A percentile compares a stretch with the other conserved stretches of the same genome.
Evolutionary conservation across 1,140 invertebrate genomes (phyloP).

Genomic region (Periplaneta americana): DNA sequence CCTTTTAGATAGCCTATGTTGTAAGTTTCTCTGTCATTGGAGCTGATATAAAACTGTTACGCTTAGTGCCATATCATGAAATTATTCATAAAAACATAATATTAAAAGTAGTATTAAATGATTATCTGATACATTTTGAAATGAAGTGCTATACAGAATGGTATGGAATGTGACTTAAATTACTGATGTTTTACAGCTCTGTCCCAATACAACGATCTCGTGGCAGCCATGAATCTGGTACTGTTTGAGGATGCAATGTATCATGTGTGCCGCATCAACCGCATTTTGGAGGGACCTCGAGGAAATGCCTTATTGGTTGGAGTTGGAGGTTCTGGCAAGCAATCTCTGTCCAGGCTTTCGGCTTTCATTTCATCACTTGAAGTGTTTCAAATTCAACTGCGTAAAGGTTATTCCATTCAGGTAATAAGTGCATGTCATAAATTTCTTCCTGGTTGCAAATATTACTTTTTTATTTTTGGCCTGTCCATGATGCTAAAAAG

Average conservation of each 20-base stretch:
- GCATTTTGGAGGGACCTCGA: conserved; percentile 84
- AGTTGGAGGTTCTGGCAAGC: conserved; percentile 92
- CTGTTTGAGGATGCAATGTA: conserved; percentile 93
- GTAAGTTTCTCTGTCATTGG: too few relatives aligned
- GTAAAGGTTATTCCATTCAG: conserved; percentile 78
- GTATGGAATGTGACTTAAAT: too few relatives aligned
- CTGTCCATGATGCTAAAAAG: too few relatives aligned
- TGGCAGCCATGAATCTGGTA: conserved; percentile 91
- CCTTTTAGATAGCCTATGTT: too few relatives aligned
- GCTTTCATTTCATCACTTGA: conserved; percentile 86
- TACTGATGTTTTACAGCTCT: conserved; percentile 47
- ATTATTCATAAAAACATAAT: too few relatives aligned
- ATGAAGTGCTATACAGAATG: too few relatives aligned
- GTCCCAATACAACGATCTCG: conserved; percentile 72
- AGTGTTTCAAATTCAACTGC: conserved; percentile 86
- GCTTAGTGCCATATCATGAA: too few relatives aligned
- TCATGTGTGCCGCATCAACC: conserved; percentile 82
- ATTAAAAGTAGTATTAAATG: too few relatives aligned
- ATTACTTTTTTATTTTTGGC: too few relatives aligned
- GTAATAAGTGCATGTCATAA: neutral
- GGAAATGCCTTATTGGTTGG: conserved; percentile 90
- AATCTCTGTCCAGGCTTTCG: conserved; percentile 80
- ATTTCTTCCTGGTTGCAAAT: too few relatives aligned
- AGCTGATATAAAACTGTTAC: too few relatives aligned
- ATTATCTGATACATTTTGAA: too few relatives aligned